These are phyloP conservation scores for Oplegnathus fasciatus DNA, from an alignment of 2,113 vertebrate genomes.

Conservation along the genomic window DNA sequence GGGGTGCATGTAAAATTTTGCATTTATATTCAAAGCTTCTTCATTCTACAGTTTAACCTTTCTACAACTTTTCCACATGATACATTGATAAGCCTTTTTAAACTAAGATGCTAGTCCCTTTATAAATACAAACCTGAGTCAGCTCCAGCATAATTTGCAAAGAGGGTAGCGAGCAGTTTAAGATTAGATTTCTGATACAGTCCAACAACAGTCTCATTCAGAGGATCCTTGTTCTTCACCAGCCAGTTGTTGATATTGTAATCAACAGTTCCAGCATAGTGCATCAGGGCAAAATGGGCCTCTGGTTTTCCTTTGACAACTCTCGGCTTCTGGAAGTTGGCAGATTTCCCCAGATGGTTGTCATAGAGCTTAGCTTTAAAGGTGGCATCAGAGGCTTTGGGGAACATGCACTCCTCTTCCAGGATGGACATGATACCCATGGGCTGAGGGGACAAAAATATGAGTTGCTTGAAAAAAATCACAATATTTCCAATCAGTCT, in stretches of 20 bases:
- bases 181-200: constrained; percentile 90
- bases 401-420: constrained; percentile 88
- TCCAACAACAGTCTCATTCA: constrained; percentile 90
- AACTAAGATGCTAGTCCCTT: not conserved
- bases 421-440: constrained; percentile 90
- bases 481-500: not conserved
- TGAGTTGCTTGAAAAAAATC: not conserved
- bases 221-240: constrained; percentile 90
- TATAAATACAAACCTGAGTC: constrained; percentile 72
- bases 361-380: constrained; percentile 89
- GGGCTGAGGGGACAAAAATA: constrained; percentile 69
- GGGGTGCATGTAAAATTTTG: not conserved
- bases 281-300: constrained; percentile 87
- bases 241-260: constrained; percentile 92
- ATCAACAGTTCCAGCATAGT: constrained; percentile 91
- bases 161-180: constrained; percentile 84
- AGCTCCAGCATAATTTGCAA: constrained; percentile 85
- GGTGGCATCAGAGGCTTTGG: constrained; percentile 83
- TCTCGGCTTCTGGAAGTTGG: constrained; percentile 89
- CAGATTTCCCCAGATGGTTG: constrained; percentile 84
- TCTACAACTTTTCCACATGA: not conserved
- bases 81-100: not conserved
- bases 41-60: not conserved
- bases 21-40: not conserved
- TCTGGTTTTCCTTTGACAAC: constrained; percentile 87